Percentiles rank a stretch among this genome's conserved stretches.
These are phyloP conservation scores for Capromys pilorides DNA, from an alignment of 2,797 vertebrate genomes.

Conservation along the genomic window DNA sequence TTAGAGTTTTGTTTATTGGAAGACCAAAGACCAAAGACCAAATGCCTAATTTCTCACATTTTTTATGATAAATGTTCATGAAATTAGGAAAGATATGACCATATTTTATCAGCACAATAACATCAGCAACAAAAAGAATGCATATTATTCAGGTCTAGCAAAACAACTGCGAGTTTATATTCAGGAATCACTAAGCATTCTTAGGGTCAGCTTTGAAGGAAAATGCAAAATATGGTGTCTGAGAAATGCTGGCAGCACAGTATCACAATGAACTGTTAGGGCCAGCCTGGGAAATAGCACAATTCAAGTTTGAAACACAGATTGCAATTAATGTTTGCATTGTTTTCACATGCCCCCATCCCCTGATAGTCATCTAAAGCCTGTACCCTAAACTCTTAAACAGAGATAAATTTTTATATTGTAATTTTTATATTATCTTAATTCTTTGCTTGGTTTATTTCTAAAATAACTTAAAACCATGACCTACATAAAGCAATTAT, in stretches of 20 bases:
- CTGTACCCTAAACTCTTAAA: neutral
- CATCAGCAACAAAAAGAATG: neutral
- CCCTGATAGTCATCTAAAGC: slow-evolving; percentile 1
- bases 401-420: neutral
- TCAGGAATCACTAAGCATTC: slow-evolving; percentile 9
- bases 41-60: neutral
- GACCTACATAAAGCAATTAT: neutral
- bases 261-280: neutral
- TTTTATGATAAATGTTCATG: neutral
- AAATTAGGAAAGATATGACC: neutral
- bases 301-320: neutral
- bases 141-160: neutral
- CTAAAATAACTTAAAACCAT: neutral
- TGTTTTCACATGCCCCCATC: neutral
- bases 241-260: neutral
- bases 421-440: neutral
- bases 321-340: neutral
- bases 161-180: slow-evolving; percentile 20
- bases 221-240: neutral
- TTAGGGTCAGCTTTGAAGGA: neutral
- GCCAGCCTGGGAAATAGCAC: neutral
- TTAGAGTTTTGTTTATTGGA: neutral
- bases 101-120: slow-evolving; percentile 39
- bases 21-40: neutral
- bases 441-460: neutral